Evolutionary conservation across 2,797 vertebrate genomes (phyloP).

Genomic region (Clarias laeviceps): DNA sequence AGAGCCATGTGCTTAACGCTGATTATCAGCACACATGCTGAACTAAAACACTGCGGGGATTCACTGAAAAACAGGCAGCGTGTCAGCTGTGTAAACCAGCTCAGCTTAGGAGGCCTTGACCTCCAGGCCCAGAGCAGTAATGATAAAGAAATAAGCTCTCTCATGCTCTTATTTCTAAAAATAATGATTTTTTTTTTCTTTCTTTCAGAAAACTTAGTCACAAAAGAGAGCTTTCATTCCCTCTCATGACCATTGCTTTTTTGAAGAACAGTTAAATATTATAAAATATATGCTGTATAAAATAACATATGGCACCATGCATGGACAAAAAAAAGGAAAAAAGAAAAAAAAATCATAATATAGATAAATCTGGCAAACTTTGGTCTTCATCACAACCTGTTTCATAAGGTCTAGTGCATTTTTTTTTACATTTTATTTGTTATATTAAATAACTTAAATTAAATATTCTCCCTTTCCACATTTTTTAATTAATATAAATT

Average conservation of each 20-base stretch:
- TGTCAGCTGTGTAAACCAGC: slow-evolving; percentile 47
- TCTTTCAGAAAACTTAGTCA: background rate
- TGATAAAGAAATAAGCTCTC: background rate
- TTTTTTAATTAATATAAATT: too few relatives aligned
- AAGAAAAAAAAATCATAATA: background rate
- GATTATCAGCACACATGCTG: background rate
- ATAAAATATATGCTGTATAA: background rate
- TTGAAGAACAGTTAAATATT: background rate
- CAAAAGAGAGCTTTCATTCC: background rate
- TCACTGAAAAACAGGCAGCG: background rate
- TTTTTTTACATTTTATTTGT: background rate
- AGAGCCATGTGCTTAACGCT: slow-evolving; percentile 18
- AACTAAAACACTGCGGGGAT: slow-evolving; percentile 17
- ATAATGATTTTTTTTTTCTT: background rate
- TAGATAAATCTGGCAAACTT: background rate
- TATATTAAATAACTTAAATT: too few relatives aligned
- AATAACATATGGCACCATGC: background rate
- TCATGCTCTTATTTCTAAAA: background rate
- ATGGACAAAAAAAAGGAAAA: background rate
- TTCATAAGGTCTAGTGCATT: background rate
- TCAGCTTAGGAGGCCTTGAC: slow-evolving; percentile 23
- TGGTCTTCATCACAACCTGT: background rate
- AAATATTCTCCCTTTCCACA: background rate
- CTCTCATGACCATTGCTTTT: background rate
- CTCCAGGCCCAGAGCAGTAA: background rate